phyloP scores from a whole-genome alignment of 2,113 vertebrate genomes.

The Carassius gibelio region DNA sequence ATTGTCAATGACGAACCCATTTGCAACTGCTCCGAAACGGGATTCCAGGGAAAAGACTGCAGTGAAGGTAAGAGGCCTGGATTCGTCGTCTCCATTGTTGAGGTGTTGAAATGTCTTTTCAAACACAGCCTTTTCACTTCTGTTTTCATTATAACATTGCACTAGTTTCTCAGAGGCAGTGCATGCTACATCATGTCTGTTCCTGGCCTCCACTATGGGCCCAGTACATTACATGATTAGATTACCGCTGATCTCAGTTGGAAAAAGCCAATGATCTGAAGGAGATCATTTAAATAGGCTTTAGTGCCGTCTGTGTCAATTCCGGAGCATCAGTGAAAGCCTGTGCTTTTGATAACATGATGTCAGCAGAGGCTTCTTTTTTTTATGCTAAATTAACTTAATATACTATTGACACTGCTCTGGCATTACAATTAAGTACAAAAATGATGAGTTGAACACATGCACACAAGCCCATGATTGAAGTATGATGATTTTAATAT shows the following conservation, averaged over 20 bases:
- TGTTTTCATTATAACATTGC: conserved; percentile 45
- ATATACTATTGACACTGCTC: conserved; percentile 31
- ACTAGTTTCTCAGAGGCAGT: conserved; percentile 46
- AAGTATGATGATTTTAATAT: conserved; percentile 29
- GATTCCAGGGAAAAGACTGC: conserved; percentile 97
- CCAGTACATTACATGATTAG: conserved; percentile 51
- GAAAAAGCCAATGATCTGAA: conserved; percentile 28
- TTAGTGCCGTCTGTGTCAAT: conserved; percentile 21
- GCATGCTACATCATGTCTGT: conserved; percentile 56
- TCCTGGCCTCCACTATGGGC: conserved; percentile 48
- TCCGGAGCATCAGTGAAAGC: conserved; percentile 29
- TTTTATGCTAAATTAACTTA: conserved; percentile 11
- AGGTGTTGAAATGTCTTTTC: conserved; percentile 60
- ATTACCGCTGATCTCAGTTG: conserved; percentile 24
- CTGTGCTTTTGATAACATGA: conserved; percentile 18
- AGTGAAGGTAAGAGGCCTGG: conserved; percentile 93
- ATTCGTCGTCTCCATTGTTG: conserved; percentile 69
- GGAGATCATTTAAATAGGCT: conserved; percentile 5
- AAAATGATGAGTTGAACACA: conserved; percentile 24
- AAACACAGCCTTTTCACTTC: conserved; percentile 41
- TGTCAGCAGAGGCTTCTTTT: neutral
- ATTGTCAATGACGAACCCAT: conserved; percentile 89
- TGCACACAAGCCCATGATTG: conserved; percentile 32
- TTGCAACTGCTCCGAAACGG: conserved; percentile 95
- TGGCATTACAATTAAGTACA: conserved; percentile 27